Conservation (phyloP, 2,797 vertebrate species). For the Apogon hyalosoma region DNA sequence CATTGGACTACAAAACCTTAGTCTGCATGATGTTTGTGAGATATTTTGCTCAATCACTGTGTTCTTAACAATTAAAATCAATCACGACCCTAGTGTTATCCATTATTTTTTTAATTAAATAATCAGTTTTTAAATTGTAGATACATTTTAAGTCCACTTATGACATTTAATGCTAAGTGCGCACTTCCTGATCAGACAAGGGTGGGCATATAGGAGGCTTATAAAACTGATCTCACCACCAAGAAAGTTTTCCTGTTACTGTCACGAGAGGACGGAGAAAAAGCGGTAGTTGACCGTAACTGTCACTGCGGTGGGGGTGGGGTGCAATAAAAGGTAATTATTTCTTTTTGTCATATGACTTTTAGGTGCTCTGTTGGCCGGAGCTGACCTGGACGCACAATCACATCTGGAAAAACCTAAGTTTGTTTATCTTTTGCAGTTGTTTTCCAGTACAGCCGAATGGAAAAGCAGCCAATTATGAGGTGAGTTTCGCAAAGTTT, state of each 20-base stretch:
- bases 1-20: rapidly evolving
- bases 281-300: background rate
- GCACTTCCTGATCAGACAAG: slow-evolving; percentile 52
- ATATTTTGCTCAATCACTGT: background rate
- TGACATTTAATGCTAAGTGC: background rate
- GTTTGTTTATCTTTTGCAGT: background rate
- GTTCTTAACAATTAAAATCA: background rate
- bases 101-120: background rate
- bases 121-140: background rate
- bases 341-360: slow-evolving; percentile 56
- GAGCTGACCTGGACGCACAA: too few relatives aligned
- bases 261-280: background rate
- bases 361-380: too few relatives aligned
- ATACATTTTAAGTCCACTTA: background rate
- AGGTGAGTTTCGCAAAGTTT: slow-evolving; percentile 32
- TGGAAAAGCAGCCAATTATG: slow-evolving; percentile 48
- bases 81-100: background rate
- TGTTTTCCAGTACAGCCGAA: background rate
- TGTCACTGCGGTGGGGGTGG: background rate
- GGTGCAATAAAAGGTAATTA: slow-evolving; percentile 33
- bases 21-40: rapidly evolving
- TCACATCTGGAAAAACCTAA: background rate
- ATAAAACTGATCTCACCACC: background rate
- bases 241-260: slow-evolving; percentile 3
- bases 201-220: background rate